phyloP scores from a whole-genome alignment of 2,888 invertebrate genomes.

The Pandemis heparana region DNA sequence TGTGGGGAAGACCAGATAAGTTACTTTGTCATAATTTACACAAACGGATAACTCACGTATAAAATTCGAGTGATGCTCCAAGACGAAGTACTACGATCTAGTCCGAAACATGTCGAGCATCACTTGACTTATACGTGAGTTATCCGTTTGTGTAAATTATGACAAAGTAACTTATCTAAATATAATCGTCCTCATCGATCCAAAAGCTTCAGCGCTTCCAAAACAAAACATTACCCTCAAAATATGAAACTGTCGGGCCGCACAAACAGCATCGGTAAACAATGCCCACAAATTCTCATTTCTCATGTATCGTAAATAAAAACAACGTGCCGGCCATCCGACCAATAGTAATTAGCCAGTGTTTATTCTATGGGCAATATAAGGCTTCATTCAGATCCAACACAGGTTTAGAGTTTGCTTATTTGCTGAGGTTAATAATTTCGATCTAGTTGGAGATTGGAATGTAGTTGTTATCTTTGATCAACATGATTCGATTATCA shows the following conservation, averaged over 20 bases:
- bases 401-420: slow-evolving; percentile 29
- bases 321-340: slow-evolving; percentile 37
- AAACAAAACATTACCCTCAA: slow-evolving; percentile 10
- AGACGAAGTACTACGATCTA: too few relatives aligned
- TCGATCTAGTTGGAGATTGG: slow-evolving; percentile 26
- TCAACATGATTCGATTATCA: too few relatives aligned
- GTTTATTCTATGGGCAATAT: slow-evolving; percentile 48
- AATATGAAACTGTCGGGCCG: slow-evolving; percentile 1
- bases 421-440: slow-evolving; percentile 39
- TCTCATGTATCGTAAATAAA: slow-evolving; percentile 43
- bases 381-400: slow-evolving; percentile 30
- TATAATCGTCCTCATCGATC: not conserved
- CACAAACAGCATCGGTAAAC: slow-evolving; percentile 29
- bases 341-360: slow-evolving; percentile 55
- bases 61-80: too few relatives aligned
- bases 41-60: too few relatives aligned
- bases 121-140: too few relatives aligned
- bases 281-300: slow-evolving; percentile 39
- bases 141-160: too few relatives aligned
- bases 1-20: too few relatives aligned
- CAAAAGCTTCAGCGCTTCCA: not conserved
- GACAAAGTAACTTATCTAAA: too few relatives aligned
- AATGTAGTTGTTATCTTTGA: not conserved
- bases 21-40: too few relatives aligned
- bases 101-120: too few relatives aligned